Percentiles rank a stretch among this genome's conserved stretches.
phyloP scores from a whole-genome alignment of 2,888 invertebrate genomes.

The Leptogaster cylindrica region DNA sequence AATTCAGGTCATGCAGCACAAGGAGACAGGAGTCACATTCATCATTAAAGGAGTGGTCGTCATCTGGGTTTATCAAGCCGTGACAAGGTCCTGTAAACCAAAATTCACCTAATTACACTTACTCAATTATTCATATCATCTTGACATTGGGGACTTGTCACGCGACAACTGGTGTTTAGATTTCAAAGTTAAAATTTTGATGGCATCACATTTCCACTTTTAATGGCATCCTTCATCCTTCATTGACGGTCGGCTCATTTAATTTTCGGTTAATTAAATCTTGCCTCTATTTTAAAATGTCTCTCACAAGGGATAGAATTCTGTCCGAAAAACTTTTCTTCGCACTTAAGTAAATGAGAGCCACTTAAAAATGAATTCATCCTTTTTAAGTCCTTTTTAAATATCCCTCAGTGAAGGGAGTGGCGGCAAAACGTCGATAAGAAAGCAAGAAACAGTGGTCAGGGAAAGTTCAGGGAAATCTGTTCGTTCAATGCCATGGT shows the following conservation, averaged over 20 bases:
- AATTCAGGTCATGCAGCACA: too few relatives aligned
- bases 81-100: too few relatives aligned
- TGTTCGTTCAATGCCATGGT: too few relatives aligned
- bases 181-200: conserved; percentile 2
- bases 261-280: conserved; percentile 26
- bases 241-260: conserved; percentile 7
- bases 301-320: neutral
- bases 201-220: conserved; percentile 9
- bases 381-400: neutral
- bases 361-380: conserved; percentile 10
- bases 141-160: neutral
- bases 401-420: neutral
- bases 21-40: too few relatives aligned
- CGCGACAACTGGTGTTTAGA: neutral
- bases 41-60: too few relatives aligned
- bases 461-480: too few relatives aligned
- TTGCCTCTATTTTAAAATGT: neutral
- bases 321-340: neutral
- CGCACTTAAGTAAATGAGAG: neutral
- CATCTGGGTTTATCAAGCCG: too few relatives aligned
- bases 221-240: conserved; percentile 20
- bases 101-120: neutral
- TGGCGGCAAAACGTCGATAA: too few relatives aligned
- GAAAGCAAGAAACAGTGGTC: too few relatives aligned
- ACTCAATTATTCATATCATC: conserved; percentile 2